Percentiles rank a stretch among this genome's conserved stretches.
Evolutionary conservation across 2,797 vertebrate genomes (phyloP).

Genomic region (Rhincodon typus): DNA sequence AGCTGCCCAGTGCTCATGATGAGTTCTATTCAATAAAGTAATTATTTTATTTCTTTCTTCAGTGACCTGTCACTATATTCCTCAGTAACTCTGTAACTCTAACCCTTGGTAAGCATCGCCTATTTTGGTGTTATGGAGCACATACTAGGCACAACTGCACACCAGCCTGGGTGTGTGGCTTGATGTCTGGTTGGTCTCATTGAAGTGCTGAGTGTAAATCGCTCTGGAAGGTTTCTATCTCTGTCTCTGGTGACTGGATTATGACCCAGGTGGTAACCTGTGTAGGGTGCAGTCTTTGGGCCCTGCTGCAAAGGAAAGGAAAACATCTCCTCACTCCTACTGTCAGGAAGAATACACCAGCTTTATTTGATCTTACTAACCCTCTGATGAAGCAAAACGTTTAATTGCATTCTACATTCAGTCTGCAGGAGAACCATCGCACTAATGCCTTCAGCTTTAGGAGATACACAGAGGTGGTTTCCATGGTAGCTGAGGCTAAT

Average conservation of each 20-base stretch:
- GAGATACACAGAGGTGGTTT: not conserved
- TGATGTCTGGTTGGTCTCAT: not conserved
- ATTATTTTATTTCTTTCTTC: not conserved
- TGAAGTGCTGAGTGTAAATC: not conserved
- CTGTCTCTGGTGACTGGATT: not conserved
- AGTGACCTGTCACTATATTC: not conserved
- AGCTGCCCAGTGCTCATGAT: too few species aligned
- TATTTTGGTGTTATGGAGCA: too few species aligned
- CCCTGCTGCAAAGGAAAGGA: not conserved
- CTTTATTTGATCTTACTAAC: not conserved
- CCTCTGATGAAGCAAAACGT: not conserved
- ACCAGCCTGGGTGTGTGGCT: not conserved
- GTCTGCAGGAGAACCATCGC: not conserved
- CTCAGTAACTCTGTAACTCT: not conserved
- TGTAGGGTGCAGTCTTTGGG: not conserved
- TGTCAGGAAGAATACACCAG: not conserved
- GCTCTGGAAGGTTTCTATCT: not conserved
- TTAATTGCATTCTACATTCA: not conserved
- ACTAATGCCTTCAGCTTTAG: not conserved
- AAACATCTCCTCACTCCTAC: not conserved
- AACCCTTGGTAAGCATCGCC: too few species aligned
- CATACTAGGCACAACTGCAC: not conserved
- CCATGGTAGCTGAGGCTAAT: not conserved
- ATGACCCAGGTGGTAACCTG: not conserved
- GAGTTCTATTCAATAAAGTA: not conserved